Percentiles rank a stretch among this genome's conserved stretches.
Evolutionary conservation across 2,113 vertebrate species (phyloP).

Genomic region (Rhineura floridana): DNA sequence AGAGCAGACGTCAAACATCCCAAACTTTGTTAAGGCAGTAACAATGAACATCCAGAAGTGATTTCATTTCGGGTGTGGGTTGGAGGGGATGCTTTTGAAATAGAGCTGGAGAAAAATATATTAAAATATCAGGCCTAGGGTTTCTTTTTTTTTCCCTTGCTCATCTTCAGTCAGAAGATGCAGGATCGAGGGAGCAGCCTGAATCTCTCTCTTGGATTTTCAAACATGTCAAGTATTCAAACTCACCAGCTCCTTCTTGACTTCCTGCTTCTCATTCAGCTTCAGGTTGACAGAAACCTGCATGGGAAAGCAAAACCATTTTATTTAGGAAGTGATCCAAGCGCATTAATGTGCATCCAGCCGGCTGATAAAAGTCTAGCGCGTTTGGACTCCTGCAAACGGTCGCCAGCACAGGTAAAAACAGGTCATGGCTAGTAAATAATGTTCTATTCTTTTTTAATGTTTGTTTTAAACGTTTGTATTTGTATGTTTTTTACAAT

Average conservation of each 20-base stretch:
- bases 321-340: neutral
- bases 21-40: neutral
- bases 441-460: too few species aligned
- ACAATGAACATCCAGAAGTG: neutral
- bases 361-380: neutral
- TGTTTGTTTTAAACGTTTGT: too few species aligned
- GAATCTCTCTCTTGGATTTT: neutral
- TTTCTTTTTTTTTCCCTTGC: neutral
- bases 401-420: too few species aligned
- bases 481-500: too few species aligned
- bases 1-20: neutral
- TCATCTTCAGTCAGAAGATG: too few species aligned
- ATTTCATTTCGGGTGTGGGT: neutral
- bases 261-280: constrained; percentile 92
- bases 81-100: neutral
- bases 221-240: neutral
- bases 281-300: constrained; percentile 97
- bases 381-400: neutral
- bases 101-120: neutral
- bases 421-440: too few species aligned
- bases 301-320: neutral
- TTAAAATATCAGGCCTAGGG: neutral
- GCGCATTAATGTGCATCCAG: neutral
- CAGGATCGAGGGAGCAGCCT: neutral
- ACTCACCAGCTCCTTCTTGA: constrained; percentile 96